Evolutionary conservation across 2,113 vertebrate genomes (phyloP), one percentile per base, ranked within the genome.

Genomic region (Felis chaus): DNA sequence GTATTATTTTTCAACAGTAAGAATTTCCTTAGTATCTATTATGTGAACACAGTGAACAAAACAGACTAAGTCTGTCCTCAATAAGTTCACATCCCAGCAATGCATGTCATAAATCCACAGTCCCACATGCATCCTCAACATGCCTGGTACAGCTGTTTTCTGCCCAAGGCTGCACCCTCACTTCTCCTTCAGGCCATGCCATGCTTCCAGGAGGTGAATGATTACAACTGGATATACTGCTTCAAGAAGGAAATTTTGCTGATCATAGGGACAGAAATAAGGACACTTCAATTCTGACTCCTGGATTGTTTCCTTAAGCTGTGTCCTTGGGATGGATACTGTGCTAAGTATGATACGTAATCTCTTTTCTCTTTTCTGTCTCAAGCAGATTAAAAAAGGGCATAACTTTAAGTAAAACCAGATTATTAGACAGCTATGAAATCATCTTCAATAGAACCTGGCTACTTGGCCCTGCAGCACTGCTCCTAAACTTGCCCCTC

Each of bases 401-500:
- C 13, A 78, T 78, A 76, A 31, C 31, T 48, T 76, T 68, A 82
- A n/a, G 57, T 94, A 89, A 88, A 95, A 84, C 36, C 61, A 78
- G 33, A 55, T 63, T 92, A 82, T 84, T 29, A 85, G 69, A 81
- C 4, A 94, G 36, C 19, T 27, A 94, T 48, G 65, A 79, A 91
- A 87, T 16, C 76, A 29, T 91, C 53, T 80, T 91, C 68, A 27
- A 74, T 90, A 95, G 91, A 95, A 94, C 3, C 16, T 68, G 61
- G 53, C 81, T 81, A 89, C 89, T 91, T 89, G 11, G 82, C 45
- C 68, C 27, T 79, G 12, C 7, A 93, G 31, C 53, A 95, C 33
- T 91, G 92, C 78, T 97, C 71, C 91, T 14, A 91, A 79, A 89
- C 88, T 50, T 91, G 45, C 87, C 33, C 82, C 21, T 88, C 31